Evolutionary conservation across 2,888 invertebrate genomes (phyloP).

Genomic region (Nephrotoma appendiculata): DNA sequence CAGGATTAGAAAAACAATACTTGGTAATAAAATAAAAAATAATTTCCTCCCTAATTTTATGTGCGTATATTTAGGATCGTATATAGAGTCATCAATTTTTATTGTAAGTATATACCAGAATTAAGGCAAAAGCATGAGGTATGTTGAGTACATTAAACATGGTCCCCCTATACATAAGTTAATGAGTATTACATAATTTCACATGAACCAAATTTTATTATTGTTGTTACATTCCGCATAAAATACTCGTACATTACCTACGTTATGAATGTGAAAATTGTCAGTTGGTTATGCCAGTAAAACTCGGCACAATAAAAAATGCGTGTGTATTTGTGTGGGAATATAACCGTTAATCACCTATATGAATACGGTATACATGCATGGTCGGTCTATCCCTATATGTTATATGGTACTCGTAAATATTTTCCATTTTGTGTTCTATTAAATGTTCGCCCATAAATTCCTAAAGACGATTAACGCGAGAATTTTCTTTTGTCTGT

Average conservation of each 20-base stretch:
- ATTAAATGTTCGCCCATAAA: not conserved
- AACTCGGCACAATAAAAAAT: not conserved
- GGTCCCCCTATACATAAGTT: not conserved
- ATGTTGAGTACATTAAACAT: not conserved
- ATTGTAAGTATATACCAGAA: not conserved
- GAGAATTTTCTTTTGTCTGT: not conserved
- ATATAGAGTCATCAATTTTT: not conserved
- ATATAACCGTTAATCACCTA: not conserved
- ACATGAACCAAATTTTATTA: not conserved
- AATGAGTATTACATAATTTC: not conserved
- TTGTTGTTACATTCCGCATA: not conserved
- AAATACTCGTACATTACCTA: not conserved
- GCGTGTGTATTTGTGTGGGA: not conserved
- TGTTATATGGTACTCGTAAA: not conserved
- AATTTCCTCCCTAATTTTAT: not conserved
- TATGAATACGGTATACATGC: not conserved
- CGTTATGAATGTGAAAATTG: not conserved
- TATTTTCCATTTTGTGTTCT: not conserved
- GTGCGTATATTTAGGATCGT: not conserved
- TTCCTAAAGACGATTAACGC: not conserved
- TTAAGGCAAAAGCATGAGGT: not conserved
- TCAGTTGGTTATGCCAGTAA: not conserved
- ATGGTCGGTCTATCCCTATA: not conserved
- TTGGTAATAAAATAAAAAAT: not conserved
- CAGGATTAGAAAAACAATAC: not conserved